Percentiles rank a stretch among this genome's conserved stretches.
Conservation (phyloP, 2,797 vertebrate genomes). For the Crax fasciolata region DNA sequence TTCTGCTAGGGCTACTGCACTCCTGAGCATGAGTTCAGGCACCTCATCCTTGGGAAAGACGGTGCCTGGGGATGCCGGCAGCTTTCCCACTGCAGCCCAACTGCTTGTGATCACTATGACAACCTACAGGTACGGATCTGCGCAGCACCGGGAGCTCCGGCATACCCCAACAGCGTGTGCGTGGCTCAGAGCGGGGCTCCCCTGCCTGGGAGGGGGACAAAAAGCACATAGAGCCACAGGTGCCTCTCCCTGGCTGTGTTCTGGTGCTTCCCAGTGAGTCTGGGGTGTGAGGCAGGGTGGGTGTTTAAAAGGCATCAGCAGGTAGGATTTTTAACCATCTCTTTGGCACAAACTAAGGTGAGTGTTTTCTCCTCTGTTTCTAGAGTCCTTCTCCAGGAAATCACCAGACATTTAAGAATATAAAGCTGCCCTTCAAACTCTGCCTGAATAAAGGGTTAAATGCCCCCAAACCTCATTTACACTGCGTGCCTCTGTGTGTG, state of each 20-base stretch:
- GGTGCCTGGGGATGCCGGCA: neutral
- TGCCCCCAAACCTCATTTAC: neutral
- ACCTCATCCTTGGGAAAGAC: neutral
- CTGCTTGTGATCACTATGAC: slow-evolving; percentile 55
- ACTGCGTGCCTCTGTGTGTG: neutral
- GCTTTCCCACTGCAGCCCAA: neutral
- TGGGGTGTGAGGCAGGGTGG: neutral
- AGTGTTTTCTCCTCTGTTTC: neutral
- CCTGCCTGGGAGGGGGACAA: neutral
- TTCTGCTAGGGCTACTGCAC: neutral
- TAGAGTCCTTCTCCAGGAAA: neutral
- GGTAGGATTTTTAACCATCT: neutral
- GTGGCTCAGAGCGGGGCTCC: neutral
- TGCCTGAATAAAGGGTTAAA: neutral
- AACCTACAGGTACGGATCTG: slow-evolving; percentile 47
- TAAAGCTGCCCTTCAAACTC: neutral
- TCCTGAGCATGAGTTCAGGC: accelerated
- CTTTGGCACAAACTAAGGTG: neutral
- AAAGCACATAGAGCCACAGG: neutral
- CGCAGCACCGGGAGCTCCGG: neutral
- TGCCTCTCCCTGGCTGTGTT: neutral
- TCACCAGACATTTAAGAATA: neutral
- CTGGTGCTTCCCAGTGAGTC: neutral
- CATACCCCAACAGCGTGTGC: neutral
- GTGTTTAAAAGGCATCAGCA: neutral